Evolutionary conservation across 2,888 invertebrate species (phyloP), one percentile per base, ranked within the genome.

Genomic region (Itoplectis maculator): DNA sequence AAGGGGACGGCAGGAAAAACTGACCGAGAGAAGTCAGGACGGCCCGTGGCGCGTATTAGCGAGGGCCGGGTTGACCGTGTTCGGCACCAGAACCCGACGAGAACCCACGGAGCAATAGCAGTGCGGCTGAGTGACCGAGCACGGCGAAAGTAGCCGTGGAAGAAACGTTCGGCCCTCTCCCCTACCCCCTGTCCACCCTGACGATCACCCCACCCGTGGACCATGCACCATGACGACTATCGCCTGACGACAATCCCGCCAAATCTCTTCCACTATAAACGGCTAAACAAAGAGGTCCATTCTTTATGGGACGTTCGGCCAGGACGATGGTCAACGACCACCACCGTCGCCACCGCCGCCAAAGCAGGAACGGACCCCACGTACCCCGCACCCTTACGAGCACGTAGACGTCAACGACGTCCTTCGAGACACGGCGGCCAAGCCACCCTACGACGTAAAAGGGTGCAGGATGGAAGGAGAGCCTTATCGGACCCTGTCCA

Each of bases 271-370:
- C 90, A 90, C 92, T 90, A 90, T 92, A 92, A 92, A 92, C 92
- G 92, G 92, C 92, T 92, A 92, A 92, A 92, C 92, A 92, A 92
- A 92, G 92, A 92, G 91, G 90, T 92, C 90, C 88, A 92, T 92
- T 92, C 92, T 92, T 92, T 82, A 79, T 83, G 74, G 76, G 68
- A 63, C 45, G 83, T 49, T 61, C 40, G 66, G 59, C 72, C 49
- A 70, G 78, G 68, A 51, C 23, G 76, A 74, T 70, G 75, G 74
- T 74, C 79, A 79, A 81, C 79, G 74, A 83, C 79, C 47, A 5
- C 29, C 29, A 5, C 29, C 29, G 5, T 5, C 29, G 29, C 29
- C 29, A 29, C 29, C 2, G 29, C 29, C 68, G 49, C 73, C n/a
- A n/a, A n/a, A n/a, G 68, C 61, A 56, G 61, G 66, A 59, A 20